Conservation (phyloP, 2,113 vertebrate species). For the Halcyon senegalensis region DNA sequence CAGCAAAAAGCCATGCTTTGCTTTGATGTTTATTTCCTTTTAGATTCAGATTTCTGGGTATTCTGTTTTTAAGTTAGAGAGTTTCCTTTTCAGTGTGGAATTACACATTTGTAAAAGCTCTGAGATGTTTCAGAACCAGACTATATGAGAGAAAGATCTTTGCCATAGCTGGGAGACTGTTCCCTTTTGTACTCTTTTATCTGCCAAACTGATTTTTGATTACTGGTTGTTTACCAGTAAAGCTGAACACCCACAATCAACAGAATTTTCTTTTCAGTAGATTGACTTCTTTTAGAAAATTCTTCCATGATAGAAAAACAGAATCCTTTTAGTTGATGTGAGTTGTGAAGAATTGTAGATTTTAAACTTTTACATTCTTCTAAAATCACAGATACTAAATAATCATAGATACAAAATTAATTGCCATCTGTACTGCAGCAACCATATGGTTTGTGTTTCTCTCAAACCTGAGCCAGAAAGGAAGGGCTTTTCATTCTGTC, state of each 20-base stretch:
- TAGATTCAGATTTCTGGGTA: background rate
- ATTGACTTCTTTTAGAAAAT: background rate
- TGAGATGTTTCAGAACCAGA: background rate
- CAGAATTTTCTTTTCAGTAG: background rate
- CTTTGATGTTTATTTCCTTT: background rate
- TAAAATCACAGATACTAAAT: background rate
- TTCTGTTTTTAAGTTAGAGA: background rate
- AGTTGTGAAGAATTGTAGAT: background rate
- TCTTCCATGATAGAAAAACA: background rate
- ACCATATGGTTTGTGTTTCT: background rate
- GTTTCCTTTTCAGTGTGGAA: background rate
- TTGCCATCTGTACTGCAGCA: background rate
- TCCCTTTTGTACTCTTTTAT: background rate
- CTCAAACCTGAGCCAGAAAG: background rate
- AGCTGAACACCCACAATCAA: background rate
- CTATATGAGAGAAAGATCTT: background rate
- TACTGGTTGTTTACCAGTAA: background rate
- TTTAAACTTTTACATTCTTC: background rate
- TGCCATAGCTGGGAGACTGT: background rate
- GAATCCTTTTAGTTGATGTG: background rate
- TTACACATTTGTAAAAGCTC: background rate
- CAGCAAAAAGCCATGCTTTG: background rate
- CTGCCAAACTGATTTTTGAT: background rate
- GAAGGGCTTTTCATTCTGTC: background rate
- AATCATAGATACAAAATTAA: background rate